Base-by-base conservation (phyloP, 2,113 vertebrate species). In the Laterallus jamaicensis region DNA sequence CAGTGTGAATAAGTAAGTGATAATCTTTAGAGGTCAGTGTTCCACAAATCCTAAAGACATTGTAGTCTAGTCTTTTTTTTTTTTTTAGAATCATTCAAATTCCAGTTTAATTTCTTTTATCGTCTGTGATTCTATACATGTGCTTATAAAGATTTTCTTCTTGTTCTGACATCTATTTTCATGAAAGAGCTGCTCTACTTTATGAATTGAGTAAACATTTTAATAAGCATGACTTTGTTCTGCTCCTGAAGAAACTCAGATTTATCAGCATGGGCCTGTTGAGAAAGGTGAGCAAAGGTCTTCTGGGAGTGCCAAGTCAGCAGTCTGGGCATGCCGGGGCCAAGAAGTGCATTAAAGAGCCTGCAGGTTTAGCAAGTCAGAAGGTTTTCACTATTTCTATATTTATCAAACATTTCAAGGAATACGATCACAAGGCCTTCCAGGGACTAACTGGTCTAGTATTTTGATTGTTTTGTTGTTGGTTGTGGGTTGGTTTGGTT, bases 341-440 rank as follows among this genome's bases (percentile, higher is more conserved):
- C 56, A 78, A 95, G 93, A 79, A 97, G 54, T 71, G 50, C 9
- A 35, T 92, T 92, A 83, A 88, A 86, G 64, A 95, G 83, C 50
- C 79, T 90, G 79, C 90, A 95, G 96, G 29, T 95, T 96, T 95
- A 97, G 91, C 95, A 96, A 97, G 97, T 97, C 96, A 96, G 92
- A 94, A 97, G 71, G 10, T 96, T 97, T 97, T 93, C 66, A 74
- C 66, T 96, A 42, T 97, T 98, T 98, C 93, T 83, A 56, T 97
- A 96, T 97, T 97, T 98, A 96, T 97, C 95, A 97, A 95, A 93
- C 74, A 66, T 82, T 82, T 97, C 88, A 96, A 86, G 86, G 76
- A 95, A 95, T 96, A 86, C 88, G 88, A 84, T 96, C 84, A 76
- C 50, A 93, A 97, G 95, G 82, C 91, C 95, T 97, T 97, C 88